These are phyloP conservation scores for Phylloscopus whistleri DNA, from an alignment of 2,113 vertebrate genomes.

Conservation along the genomic window DNA sequence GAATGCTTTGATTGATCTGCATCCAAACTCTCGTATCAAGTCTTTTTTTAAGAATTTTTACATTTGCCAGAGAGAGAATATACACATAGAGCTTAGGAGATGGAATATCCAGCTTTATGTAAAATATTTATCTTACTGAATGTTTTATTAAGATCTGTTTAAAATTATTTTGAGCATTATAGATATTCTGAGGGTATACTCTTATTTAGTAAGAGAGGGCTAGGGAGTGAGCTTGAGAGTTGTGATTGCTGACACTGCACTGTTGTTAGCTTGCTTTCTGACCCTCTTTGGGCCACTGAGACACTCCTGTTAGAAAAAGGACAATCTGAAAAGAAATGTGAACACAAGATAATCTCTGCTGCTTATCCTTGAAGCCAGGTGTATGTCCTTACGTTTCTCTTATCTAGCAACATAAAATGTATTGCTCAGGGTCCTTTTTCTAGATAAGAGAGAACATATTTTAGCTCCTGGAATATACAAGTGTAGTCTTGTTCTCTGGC, in stretches of 20 bases:
- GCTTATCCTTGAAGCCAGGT: not conserved
- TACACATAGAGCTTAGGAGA: not conserved
- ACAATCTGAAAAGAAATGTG: not conserved
- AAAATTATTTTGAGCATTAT: not conserved
- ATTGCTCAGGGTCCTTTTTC: not conserved
- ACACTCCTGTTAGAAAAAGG: not conserved
- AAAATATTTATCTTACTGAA: not conserved
- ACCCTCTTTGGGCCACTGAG: not conserved
- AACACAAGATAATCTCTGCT: not conserved
- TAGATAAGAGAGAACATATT: not conserved
- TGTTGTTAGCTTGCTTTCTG: not conserved
- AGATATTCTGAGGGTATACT: not conserved
- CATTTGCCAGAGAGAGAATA: not conserved
- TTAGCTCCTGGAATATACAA: not conserved
- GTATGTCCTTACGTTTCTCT: not conserved
- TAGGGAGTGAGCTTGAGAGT: not conserved
- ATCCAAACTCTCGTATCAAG: not conserved
- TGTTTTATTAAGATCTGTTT: not conserved
- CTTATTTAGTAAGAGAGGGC: not conserved
- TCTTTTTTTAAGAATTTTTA: not conserved
- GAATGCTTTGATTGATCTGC: not conserved
- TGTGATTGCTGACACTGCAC: not conserved
- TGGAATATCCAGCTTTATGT: not conserved
- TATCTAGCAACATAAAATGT: not conserved
- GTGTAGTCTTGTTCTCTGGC: not conserved